Base-by-base conservation (phyloP, 2,888 invertebrate genomes). In the Onchidella celtica region DNA sequence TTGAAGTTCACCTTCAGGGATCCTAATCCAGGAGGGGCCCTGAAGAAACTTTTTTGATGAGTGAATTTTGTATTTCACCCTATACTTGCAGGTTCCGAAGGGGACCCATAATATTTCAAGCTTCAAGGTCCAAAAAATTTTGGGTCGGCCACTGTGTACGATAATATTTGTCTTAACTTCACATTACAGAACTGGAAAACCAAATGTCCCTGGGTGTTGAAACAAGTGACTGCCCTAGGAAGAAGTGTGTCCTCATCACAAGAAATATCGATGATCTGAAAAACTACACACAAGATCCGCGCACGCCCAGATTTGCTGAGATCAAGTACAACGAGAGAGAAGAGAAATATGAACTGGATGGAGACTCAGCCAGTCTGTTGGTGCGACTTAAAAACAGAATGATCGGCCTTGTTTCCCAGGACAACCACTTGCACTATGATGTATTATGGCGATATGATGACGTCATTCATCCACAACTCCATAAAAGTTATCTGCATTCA, bases 391-490 rank as follows among this genome's bases (percentile, higher is more conserved):
- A 86, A 79, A 87, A 89, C 11, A 82, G 88, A 75, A 83, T 86
- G 6, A 83, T 84, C 29, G 85, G 83, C 24, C 74, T 87, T 14
- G 85, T 91, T 27, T 81, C 88, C 2, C 79, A 84, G 14, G 82
- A 83, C 17, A 90, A 89, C 83, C 85, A 85, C 3, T 65, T 86
- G 21, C 85, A 85, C n/a, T 89, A 89, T 66, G 87, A 89, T 36
- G 90, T 93, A 0, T 83, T 93, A 65, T 93, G 93, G 93, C 86
- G 90, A 47, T 92, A 90, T 75, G 91, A 91, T 76, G 89, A 91
- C 47, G 93, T 92, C 79, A 90, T 93, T 66, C 85, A 89, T 65
- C 88, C 89, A 0, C 83, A 86, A 32, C 87, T 91, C 11, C 93
- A 93, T 84, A 86, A 88, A 9, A 87, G 88, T 11, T 92, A 92